Percentiles rank a stretch among this genome's conserved stretches.
These are phyloP conservation scores for Heteropelma amictum DNA, from an alignment of 2,888 invertebrate species.

Conservation along the genomic window DNA sequence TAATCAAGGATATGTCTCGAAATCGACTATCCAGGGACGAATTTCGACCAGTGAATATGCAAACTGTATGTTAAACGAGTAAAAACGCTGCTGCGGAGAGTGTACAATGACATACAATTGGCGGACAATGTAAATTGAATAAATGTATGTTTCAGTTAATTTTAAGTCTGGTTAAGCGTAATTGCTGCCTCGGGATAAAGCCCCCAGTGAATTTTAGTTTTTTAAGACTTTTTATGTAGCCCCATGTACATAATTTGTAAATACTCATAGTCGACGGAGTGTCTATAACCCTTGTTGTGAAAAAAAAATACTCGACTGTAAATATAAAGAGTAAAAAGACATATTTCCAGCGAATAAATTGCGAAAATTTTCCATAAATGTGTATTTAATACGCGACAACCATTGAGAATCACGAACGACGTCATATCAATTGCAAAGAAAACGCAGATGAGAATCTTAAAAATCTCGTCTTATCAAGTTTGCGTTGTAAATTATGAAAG, in stretches of 20 bases:
- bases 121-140: neutral
- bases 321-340: slow-evolving; percentile 14
- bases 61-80: neutral
- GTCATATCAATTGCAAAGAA: neutral
- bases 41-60: slow-evolving; percentile 60
- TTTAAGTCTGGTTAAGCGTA: slow-evolving; percentile 47
- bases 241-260: slow-evolving; percentile 51
- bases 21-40: slow-evolving; percentile 57
- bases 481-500: slow-evolving; percentile 48
- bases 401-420: neutral
- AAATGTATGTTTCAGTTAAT: slow-evolving; percentile 15
- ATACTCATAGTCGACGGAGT: slow-evolving; percentile 2
- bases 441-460: slow-evolving; percentile 11
- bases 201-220: slow-evolving; percentile 56
- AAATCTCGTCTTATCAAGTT: slow-evolving; percentile 47
- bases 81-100: neutral
- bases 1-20: slow-evolving; percentile 11
- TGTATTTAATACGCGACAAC: neutral
- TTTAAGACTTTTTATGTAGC: slow-evolving; percentile 6
- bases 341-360: neutral
- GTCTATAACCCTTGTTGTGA: neutral
- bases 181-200: slow-evolving; percentile 55
- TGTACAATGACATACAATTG: neutral
- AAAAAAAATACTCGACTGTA: slow-evolving; percentile 10
- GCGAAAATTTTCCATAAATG: slow-evolving; percentile 28